These are phyloP conservation scores for Pyrrhura leucotis DNA, from an alignment of 2,797 vertebrate genomes.

Conservation along the genomic window DNA sequence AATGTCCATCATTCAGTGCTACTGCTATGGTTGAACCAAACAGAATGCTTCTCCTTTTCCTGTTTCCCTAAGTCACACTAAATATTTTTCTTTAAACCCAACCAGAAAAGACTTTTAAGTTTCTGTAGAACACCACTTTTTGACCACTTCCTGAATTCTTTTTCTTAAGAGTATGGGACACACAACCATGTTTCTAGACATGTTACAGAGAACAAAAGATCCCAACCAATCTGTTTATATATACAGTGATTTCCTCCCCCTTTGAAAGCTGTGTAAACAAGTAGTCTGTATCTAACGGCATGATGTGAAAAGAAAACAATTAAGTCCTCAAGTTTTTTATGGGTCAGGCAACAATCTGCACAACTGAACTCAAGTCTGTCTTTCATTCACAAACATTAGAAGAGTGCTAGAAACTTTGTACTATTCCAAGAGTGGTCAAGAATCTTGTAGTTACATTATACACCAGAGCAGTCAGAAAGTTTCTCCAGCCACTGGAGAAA, in stretches of 20 bases:
- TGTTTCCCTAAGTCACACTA: not conserved
- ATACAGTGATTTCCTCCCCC: not conserved
- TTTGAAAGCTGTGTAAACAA: constrained; percentile 23
- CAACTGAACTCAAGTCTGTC: not conserved
- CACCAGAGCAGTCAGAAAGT: not conserved
- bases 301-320: not conserved
- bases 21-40: not conserved
- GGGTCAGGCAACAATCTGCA: not conserved
- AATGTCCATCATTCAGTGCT: not conserved
- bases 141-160: not conserved
- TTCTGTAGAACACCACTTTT: not conserved
- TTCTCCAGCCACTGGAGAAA: not conserved
- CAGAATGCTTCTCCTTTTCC: constrained; percentile 20
- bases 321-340: not conserved
- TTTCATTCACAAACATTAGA: not conserved
- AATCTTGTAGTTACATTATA: not conserved
- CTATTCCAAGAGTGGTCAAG: not conserved
- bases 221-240: not conserved
- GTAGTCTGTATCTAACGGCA: not conserved
- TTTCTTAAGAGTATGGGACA: not conserved
- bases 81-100: not conserved
- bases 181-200: not conserved
- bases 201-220: not conserved
- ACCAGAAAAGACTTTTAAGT: not conserved
- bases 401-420: not conserved